Evolutionary conservation across 92 coral and sea anemone genomes (phyloP), one percentile per base, ranked within the genome.

Genomic region (Actinostola sp.): DNA sequence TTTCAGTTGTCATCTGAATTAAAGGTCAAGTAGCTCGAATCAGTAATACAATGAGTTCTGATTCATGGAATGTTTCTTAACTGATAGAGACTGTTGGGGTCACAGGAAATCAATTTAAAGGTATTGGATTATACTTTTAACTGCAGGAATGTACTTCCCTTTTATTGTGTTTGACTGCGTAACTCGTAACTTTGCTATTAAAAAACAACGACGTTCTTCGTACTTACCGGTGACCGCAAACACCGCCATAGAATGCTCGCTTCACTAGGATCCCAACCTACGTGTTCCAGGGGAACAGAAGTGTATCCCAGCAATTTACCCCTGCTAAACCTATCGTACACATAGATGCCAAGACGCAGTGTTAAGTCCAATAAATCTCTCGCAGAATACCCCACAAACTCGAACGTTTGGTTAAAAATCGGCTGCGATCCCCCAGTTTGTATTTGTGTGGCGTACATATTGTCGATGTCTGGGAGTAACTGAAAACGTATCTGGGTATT

Each of bases 401-500:
- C 98, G 51, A 85, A 83, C 16, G 97, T 78, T 71, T 93, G 97
- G 71, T 93, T 87, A 64, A 82, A 93, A 30, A 91, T 92, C 13
- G 98, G 98, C 67, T 85, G 88, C 15, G 80, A 79, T 27, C 81
- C 89, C 81, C 88, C 87, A 10, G 55, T 53, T 57, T 82, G 89
- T 24, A 91, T 74, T 48, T 79, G 86, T 3, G 98, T 93, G 44
- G 80, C 75, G 65, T 80, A 80, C 51, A 82, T 58, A 51, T 79
- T 66, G 59, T 83, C 83, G 16, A 78, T 82, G 75, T 78, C 87
- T 24, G 98, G 98, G 0, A 88, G 83, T 33, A 93, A 80, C 51
- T 93, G 97, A 21, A 88, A 77, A 54, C 93, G 89, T 46, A 93
- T 87, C 73, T 85, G 92, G 45, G 92, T 87, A 7, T 90, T 84